phyloP scores from a whole-genome alignment of 2,113 vertebrate species.

The Gymnocephalus cernua region DNA sequence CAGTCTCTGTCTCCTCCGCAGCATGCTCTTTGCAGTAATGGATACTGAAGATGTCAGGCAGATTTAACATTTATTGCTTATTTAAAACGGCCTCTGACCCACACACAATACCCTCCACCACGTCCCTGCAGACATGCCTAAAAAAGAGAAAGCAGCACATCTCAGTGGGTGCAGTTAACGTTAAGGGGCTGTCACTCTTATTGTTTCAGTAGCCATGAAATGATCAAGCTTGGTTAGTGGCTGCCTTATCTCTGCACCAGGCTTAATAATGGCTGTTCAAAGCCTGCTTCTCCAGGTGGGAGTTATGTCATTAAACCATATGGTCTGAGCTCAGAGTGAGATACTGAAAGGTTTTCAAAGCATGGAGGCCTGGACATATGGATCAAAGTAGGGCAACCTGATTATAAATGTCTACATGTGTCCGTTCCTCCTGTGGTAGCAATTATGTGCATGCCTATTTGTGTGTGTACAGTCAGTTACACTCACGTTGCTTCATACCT shows the following conservation, averaged over 20 bases:
- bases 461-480: conserved; percentile 46
- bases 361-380: conserved; percentile 46
- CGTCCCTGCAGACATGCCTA: conserved; percentile 53
- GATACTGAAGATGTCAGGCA: conserved; percentile 81
- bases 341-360: conserved; percentile 57
- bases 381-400: conserved; percentile 68
- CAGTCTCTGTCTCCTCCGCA: conserved; percentile 54
- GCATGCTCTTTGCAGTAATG: conserved; percentile 76
- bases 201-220: conserved; percentile 78
- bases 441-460: conserved; percentile 57
- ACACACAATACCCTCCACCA: conserved; percentile 59
- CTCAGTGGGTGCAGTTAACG: conserved; percentile 46
- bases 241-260: conserved; percentile 77
- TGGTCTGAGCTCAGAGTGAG: conserved; percentile 49
- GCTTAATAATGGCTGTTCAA: conserved; percentile 73
- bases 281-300: conserved; percentile 76
- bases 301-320: conserved; percentile 77
- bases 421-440: conserved; percentile 55
- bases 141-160: conserved; percentile 44
- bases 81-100: conserved; percentile 76
- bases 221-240: conserved; percentile 74
- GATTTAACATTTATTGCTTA: conserved; percentile 80
- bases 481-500: conserved; percentile 32
- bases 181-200: conserved; percentile 52
- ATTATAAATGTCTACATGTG: conserved; percentile 76